Evolutionary conservation across 30 jellyfish, hydroid and myxozoan genomes (phyloP).

Genomic region (Hydra vulgaris): DNA sequence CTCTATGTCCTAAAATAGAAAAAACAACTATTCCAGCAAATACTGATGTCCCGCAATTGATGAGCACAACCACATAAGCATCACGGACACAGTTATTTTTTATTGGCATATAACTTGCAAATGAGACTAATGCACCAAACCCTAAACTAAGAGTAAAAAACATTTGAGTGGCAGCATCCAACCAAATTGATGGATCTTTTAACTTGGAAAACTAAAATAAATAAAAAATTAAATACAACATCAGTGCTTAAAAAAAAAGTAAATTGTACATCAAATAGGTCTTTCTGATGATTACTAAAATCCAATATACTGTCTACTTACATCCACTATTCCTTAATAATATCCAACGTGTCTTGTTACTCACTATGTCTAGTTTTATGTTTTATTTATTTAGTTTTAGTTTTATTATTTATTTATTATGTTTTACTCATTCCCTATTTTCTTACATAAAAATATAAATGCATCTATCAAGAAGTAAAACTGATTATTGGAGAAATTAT

Average conservation of each 20-base stretch:
- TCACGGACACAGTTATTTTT: conserved; percentile 83
- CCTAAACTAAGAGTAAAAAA: conserved; percentile 90
- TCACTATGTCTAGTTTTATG: too few species aligned
- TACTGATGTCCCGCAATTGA: conserved; percentile 85
- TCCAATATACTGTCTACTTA: too few species aligned
- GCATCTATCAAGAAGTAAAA: neutral
- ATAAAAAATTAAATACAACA: neutral
- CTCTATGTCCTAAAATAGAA: conserved; percentile 87
- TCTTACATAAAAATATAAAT: too few species aligned
- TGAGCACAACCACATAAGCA: conserved; percentile 82
- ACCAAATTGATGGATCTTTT: conserved; percentile 71
- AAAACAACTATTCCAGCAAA: conserved; percentile 96
- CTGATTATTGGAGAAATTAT: neutral
- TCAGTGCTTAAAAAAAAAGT: too few species aligned
- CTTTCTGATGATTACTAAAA: too few species aligned
- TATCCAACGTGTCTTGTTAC: too few species aligned
- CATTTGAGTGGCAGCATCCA: conserved; percentile 98
- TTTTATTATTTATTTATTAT: too few species aligned
- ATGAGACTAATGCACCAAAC: conserved; percentile 83
- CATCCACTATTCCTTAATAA: too few species aligned
- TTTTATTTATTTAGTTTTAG: too few species aligned
- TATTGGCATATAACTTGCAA: conserved; percentile 90
- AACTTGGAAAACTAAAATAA: conserved; percentile 43
- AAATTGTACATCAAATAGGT: too few species aligned
- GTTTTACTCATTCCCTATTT: too few species aligned